Percentiles rank a stretch among this genome's conserved stretches.
Evolutionary conservation across 1,140 invertebrate species (phyloP).

Genomic region (Drosophila nikananu): DNA sequence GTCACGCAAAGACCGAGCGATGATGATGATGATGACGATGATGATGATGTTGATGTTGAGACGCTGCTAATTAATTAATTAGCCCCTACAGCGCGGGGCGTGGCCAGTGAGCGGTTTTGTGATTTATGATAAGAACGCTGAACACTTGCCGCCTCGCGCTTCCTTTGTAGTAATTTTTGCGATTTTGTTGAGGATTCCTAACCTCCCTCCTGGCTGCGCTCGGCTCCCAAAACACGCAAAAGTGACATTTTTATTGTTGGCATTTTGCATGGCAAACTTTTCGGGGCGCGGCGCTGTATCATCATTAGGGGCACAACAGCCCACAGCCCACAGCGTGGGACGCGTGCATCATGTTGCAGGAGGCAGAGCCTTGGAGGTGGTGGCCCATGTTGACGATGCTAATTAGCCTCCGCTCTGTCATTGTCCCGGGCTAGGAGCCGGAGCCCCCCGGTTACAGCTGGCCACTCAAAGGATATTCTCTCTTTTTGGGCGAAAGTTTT

Average conservation of each 20-base stretch:
- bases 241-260: conserved; percentile 76
- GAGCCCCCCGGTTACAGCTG: background rate
- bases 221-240: conserved; percentile 57
- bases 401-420: conserved; percentile 54
- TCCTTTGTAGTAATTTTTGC: conserved; percentile 31
- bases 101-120: conserved; percentile 49
- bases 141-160: conserved; percentile 13
- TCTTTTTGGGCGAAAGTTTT: conserved; percentile 4
- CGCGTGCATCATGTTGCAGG: conserved; percentile 60
- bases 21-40: background rate
- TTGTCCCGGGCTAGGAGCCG: conserved; percentile 29
- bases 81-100: conserved; percentile 34
- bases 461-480: conserved; percentile 24
- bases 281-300: conserved; percentile 8
- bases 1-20: conserved; percentile 57
- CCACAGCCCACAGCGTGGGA: conserved; percentile 50
- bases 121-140: conserved; percentile 59
- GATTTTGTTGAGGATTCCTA: conserved; percentile 38
- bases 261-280: conserved; percentile 39
- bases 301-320: conserved; percentile 57
- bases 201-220: background rate
- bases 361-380: conserved; percentile 25
- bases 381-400: conserved; percentile 52
- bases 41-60: conserved; percentile 35
- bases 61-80: conserved; percentile 80